Evolutionary conservation across 1,140 invertebrate genomes (phyloP).

Genomic region (Bombus vancouverensis): DNA sequence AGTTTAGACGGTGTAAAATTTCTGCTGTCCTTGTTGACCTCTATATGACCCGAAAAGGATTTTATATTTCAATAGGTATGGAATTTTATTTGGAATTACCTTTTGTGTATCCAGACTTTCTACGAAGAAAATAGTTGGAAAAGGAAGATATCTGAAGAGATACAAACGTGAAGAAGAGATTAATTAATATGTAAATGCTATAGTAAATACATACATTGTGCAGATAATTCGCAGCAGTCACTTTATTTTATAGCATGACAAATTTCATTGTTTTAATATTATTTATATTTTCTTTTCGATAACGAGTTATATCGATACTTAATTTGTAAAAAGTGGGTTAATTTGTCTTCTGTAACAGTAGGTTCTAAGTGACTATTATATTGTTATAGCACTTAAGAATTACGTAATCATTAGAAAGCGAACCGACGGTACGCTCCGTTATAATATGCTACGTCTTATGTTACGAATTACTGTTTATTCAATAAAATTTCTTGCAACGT

Average conservation of each 20-base stretch:
- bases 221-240: no score
- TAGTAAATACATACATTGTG: no score
- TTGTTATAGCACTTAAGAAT: constrained; percentile 23
- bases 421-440: constrained; percentile 45
- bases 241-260: neutral
- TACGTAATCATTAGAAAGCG: constrained; percentile 68
- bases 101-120: no score
- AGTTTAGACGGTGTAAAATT: no score
- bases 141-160: no score
- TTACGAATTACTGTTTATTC: neutral
- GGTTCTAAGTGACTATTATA: constrained; percentile 2
- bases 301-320: neutral
- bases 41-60: no score
- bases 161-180: no score
- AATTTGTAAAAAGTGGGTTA: no score
- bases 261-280: neutral
- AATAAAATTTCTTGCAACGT: neutral
- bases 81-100: no score
- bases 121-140: no score
- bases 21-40: neutral
- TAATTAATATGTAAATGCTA: no score
- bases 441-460: constrained; percentile 15
- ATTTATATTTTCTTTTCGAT: neutral
- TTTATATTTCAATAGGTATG: no score
- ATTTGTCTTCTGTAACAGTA: neutral